Percentiles rank a stretch among this genome's conserved stretches.
Conservation (phyloP, 2,113 vertebrate genomes). For the Pseudorectes ferrugineus region DNA sequence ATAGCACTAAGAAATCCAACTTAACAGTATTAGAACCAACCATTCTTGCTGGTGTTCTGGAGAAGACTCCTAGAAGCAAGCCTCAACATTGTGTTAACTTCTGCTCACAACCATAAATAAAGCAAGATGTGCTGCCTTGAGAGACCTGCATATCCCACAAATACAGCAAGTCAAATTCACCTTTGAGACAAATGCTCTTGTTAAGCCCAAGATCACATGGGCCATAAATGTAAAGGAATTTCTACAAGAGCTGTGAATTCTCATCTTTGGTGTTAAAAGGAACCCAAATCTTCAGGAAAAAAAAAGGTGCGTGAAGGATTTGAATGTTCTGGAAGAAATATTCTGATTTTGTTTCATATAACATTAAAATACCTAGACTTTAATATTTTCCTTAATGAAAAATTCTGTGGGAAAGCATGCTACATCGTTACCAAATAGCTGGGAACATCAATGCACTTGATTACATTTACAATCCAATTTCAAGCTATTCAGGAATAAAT, state of each 20-base stretch:
- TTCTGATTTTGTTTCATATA: constrained; percentile 30
- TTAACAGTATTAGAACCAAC: background rate
- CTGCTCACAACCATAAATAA: background rate
- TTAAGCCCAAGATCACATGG: background rate
- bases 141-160: background rate
- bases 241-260: background rate
- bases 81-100: background rate
- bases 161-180: background rate
- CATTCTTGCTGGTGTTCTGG: background rate
- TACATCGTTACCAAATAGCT: constrained; percentile 4
- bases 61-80: background rate
- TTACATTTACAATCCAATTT: constrained; percentile 65
- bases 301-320: background rate
- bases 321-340: background rate
- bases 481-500: constrained; percentile 54
- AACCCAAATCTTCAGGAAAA: background rate
- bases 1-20: background rate
- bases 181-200: background rate
- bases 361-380: constrained; percentile 10
- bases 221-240: background rate
- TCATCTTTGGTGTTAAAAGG: background rate
- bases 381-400: constrained; percentile 50
- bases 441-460: constrained; percentile 59
- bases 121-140: background rate
- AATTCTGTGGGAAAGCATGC: constrained; percentile 14